Percentiles rank a stretch among this genome's conserved stretches.
Evolutionary conservation across 2,888 invertebrate species (phyloP).

Genomic region (Linnaemya tessellans): DNA sequence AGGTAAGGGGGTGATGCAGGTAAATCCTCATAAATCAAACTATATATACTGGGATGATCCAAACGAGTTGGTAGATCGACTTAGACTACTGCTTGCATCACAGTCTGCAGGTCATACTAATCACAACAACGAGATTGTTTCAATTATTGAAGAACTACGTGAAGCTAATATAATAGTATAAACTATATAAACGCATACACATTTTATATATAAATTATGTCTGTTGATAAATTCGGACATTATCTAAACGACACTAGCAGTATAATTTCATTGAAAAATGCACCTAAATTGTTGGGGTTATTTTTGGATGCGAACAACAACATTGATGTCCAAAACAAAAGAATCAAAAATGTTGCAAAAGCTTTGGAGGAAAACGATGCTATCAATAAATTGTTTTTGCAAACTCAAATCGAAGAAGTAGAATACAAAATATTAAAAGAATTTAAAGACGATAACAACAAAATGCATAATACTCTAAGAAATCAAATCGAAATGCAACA

Average conservation of each 20-base stretch:
- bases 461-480: too few species aligned
- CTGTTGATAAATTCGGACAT: neutral
- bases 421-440: too few species aligned
- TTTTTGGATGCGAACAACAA: neutral
- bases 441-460: too few species aligned
- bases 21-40: neutral
- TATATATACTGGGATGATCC: slow-evolving; percentile 8
- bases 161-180: neutral
- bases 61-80: neutral
- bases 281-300: neutral
- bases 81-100: neutral
- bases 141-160: neutral
- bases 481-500: neutral
- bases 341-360: neutral
- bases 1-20: neutral
- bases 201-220: neutral
- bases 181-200: too few species aligned
- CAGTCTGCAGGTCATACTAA: neutral
- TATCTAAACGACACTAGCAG: neutral
- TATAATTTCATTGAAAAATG: neutral
- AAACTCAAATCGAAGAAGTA: neutral
- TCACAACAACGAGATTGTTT: neutral
- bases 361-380: neutral
- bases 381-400: neutral
- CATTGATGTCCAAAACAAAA: slow-evolving; percentile 1